Evolutionary conservation across 2,888 invertebrate species (phyloP).

Genomic region (Cerceris ruficornis): DNA sequence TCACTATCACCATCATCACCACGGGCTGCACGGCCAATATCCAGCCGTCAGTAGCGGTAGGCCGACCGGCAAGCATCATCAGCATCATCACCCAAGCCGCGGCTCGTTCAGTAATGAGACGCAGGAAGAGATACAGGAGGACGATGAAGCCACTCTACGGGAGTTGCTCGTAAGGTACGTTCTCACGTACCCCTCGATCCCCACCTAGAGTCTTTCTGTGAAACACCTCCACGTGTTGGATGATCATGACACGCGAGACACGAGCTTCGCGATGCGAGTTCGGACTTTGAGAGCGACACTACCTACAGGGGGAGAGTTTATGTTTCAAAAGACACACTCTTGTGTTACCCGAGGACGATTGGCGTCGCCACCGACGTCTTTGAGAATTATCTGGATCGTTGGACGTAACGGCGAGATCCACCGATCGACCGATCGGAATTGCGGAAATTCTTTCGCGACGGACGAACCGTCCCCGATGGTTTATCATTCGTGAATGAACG

Average conservation of each 20-base stretch:
- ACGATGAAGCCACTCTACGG: constrained; percentile 96
- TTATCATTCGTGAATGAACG: background rate
- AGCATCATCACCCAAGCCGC: constrained; percentile 82
- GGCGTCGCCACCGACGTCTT: constrained; percentile 65
- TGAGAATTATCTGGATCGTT: constrained; percentile 68
- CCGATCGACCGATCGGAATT: background rate
- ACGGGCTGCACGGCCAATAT: constrained; percentile 61
- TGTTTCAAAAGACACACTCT: constrained; percentile 5
- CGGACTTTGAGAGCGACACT: constrained; percentile 34
- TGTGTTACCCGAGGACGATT: constrained; percentile 34
- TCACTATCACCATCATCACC: constrained; percentile 70
- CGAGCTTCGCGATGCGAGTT: constrained; percentile 25
- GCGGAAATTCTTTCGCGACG: background rate
- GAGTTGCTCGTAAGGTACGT: constrained; percentile 96
- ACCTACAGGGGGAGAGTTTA: constrained; percentile 9
- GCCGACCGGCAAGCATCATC: constrained; percentile 79
- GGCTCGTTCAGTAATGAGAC: constrained; percentile 90
- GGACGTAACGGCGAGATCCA: constrained; percentile 15
- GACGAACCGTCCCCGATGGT: background rate
- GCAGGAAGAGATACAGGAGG: constrained; percentile 89
- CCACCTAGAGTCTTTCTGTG: constrained; percentile 17
- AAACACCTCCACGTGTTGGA: constrained; percentile 42
- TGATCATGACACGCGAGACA: constrained; percentile 12
- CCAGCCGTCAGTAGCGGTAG: constrained; percentile 66
- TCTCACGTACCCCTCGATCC: constrained; percentile 61